A percentile compares a stretch with the other conserved stretches of the same genome.
These are phyloP conservation scores for Pseudorhombus dupliciocellatus DNA, from an alignment of 2,113 vertebrate species.

Conservation along the genomic window DNA sequence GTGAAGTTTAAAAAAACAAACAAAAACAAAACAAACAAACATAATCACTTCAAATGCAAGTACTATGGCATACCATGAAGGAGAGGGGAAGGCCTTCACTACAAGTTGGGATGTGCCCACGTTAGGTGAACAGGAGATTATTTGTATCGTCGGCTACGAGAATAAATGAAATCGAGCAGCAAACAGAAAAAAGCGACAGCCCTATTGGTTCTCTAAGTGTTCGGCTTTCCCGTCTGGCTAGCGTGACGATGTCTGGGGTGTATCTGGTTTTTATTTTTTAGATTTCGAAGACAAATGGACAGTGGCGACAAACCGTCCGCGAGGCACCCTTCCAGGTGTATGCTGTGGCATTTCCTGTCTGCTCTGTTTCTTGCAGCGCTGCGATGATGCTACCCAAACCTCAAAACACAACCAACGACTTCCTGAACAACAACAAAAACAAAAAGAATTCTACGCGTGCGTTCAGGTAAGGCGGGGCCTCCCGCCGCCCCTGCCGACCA, in stretches of 20 bases:
- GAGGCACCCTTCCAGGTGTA: constrained; percentile 75
- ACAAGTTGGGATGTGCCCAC: constrained; percentile 65
- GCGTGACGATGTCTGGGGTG: constrained; percentile 60
- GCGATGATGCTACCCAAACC: constrained; percentile 18
- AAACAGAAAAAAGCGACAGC: constrained; percentile 68
- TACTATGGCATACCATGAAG: constrained; percentile 71
- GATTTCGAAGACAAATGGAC: constrained; percentile 76
- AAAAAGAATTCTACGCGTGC: constrained; percentile 39
- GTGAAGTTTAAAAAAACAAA: constrained; percentile 46
- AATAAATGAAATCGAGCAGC: constrained; percentile 63
- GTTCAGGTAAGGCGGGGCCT: constrained; percentile 36
- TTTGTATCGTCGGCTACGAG: constrained; percentile 66
- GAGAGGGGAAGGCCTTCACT: constrained; percentile 61
- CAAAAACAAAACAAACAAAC: constrained; percentile 23
- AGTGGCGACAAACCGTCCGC: constrained; percentile 56
- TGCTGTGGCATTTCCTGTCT: constrained; percentile 52
- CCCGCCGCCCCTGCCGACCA: constrained; percentile 36
- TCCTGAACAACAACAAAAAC: constrained; percentile 38
- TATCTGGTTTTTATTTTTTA: constrained; percentile 30
- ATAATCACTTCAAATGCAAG: constrained; percentile 76
- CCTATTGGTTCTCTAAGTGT: constrained; percentile 69
- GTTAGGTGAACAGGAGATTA: constrained; percentile 43
- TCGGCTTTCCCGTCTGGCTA: constrained; percentile 58
- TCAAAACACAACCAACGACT: constrained; percentile 34
- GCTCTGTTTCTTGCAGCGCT: constrained; percentile 27